Base-by-base conservation (phyloP, 2,113 vertebrate species). In the Myiopsitta monachus region DNA sequence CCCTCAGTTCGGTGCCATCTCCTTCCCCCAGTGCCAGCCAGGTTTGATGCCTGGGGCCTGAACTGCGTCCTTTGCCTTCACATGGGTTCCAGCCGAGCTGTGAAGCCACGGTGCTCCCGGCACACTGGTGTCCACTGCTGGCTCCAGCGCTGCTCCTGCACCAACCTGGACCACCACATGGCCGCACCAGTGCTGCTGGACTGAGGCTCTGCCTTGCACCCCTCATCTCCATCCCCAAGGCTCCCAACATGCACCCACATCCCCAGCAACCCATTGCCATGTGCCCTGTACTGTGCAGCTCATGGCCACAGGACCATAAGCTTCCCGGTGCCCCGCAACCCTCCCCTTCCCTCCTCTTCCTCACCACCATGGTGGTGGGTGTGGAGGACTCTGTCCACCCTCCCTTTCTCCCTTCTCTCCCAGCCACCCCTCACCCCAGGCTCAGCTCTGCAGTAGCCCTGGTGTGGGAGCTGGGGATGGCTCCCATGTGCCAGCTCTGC, bases 261-360 rank as follows among this genome's bases (percentile, higher is more conserved):
- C 39, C 31, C 39, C 59, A 41, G 7, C 21, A 59, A 14, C 55
- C 33, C 3, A 1, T 1, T 64, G 64, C 52, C 5, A 5, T 19
- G 14, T 66, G 4, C 24, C 28, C 4, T 5, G 36, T 31, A 15
- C 8, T 1, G 1, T 4, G 21, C 0, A 0, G 19, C 46, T 47
- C 4, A 1, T 3, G 61, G 59, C 69, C 11, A 7, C 0, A 2
- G 64, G 7, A 57, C 36, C 69, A 11, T 0, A 3, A 77, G 12
- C 49, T 47, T 28, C 36, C n/a, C 1, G 1, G 1, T 9, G 41
- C 6, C 55, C 66, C 14, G 8, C 30, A 9, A 2, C 10, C 46
- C 36, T 85, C 23, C n/a, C 41, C 18, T 72, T n/a, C 46, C 70
- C 63, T 83, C 63, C 69, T 84, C 57, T 44, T 86, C 52, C 46